Evolutionary conservation across 2,113 vertebrate genomes (phyloP), one percentile per base, ranked within the genome.

Genomic region (Galemys pyrenaicus): DNA sequence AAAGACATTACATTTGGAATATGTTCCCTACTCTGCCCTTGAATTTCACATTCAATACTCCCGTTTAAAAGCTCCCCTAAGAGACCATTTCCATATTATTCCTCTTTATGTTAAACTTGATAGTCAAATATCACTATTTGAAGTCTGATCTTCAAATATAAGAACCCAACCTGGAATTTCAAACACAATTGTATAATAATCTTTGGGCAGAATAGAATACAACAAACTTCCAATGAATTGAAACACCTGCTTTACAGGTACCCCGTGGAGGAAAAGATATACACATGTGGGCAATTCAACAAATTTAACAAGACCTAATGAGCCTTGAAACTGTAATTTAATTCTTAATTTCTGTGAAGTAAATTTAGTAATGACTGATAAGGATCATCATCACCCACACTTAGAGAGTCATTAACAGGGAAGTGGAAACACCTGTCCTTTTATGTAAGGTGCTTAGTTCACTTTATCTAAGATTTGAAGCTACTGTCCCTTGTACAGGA

Each of bases 311-410:
- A 96, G 97, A 88, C 82, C 94, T 96, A 97, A 97, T 92, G 97
- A 97, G 96, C 96, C 97, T 92, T 97, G 96, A 97, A 97, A 97
- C 81, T 91, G 84, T 96, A 94, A 96, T 97, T 96, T 96, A 95
- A 97, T 96, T 97, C 96, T 96, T 96, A 94, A 97, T 97, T 96
- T 96, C 96, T 96, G 51, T 51, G 94, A 97, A 97, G 96, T 94
- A 97, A 96, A 97, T 94, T 96, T 94, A 94, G 96, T 97, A 95
- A 97, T 97, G 97, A 96, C 97, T 97, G 95, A 96, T 96, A 96
- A 94, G 94, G 85, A 95, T 88, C 95, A 92, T 95, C 95, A 94
- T 94, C 93, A 84, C 39, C 65, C 68, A 90, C 73, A 94, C 93
- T 97, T 79, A 90, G 92, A 95, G 92, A 95, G 90, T 77, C 87